A percentile compares a stretch with the other conserved stretches of the same genome.
Evolutionary conservation across 2,113 vertebrate genomes (phyloP).

Genomic region (Onychorhynchus coronatus): DNA sequence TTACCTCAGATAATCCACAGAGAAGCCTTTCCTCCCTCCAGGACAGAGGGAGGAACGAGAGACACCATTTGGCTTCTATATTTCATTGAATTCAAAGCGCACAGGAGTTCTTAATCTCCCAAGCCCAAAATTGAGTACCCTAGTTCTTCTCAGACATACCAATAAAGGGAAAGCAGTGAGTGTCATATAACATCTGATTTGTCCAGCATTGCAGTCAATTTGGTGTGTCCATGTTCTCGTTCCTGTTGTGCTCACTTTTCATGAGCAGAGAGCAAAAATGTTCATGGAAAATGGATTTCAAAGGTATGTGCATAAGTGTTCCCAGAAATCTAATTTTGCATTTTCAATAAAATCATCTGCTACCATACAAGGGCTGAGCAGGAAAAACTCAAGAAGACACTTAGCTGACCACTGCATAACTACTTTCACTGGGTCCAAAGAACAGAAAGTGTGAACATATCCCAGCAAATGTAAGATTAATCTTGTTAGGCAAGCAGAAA

Average conservation of each 20-base stretch:
- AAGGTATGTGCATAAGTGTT: background rate
- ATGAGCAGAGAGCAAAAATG: conserved; percentile 18
- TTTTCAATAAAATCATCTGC: conserved; percentile 27
- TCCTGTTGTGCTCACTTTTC: background rate
- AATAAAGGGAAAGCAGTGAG: background rate
- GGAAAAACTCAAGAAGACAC: background rate
- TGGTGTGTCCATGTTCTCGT: background rate
- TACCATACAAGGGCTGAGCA: background rate
- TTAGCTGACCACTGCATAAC: background rate
- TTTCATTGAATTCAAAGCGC: background rate
- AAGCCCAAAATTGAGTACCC: background rate
- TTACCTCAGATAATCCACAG: background rate
- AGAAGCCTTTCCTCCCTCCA: background rate
- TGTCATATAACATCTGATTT: background rate
- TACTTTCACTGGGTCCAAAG: background rate
- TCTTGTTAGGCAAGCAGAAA: background rate
- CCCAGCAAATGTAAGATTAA: background rate
- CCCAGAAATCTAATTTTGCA: conserved; percentile 50
- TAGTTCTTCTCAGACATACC: background rate
- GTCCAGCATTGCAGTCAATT: background rate
- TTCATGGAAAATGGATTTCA: conserved; percentile 46
- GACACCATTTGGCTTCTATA: background rate
- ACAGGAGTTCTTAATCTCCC: background rate
- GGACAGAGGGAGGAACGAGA: too few relatives aligned
- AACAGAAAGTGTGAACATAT: background rate